Base-by-base conservation (phyloP, 2,888 invertebrate genomes). In the Ichneumon xanthorius region DNA sequence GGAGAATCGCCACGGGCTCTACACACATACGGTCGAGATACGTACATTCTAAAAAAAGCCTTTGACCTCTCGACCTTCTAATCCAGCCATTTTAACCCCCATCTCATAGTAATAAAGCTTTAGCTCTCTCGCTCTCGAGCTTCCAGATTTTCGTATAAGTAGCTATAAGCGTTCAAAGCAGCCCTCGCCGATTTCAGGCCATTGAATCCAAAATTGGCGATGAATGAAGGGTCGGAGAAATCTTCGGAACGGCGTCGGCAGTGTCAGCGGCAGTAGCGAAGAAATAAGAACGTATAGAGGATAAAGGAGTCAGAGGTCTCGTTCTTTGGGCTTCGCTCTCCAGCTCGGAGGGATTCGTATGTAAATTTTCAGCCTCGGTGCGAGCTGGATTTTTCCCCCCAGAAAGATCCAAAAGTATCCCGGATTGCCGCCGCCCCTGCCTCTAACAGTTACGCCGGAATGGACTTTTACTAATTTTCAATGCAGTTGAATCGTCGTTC, bases 391-490 rank as follows among this genome's bases (percentile, higher is more conserved):
- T 84, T 78, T 45, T 40, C 67, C 40, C 61, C 33, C 30, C 33
- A 0, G 65, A 55, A n/a, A 26, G 53, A 61, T 11, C 61, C 40
- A 40, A 26, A 30, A 61, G 61, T 61, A 30, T 30, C 61, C 16
- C 22, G 26, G 61, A 58, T 50, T 58, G 55, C 48, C 70, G 33
- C 53, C 53, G 72, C 76, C 76, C 78, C 58, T 50, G 61, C 76
- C 76, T 79, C 80, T 73, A 70, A 71, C 83, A 80, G 76, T 83
- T 85, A 70, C 63, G 75, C 67, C 53, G 67, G 80, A 82, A 85
- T 87, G 80, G 85, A 87, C 80, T 87, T 87, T 87, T 85, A 81
- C 88, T 87, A 87, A 88, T 88, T 88, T 88, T 87, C 87, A 87
- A 76, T 79, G 84, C 86, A 87, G 86, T 88, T 88, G 86, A 85